Conservation (phyloP, 2,113 vertebrate species). For the Indicator maculatus region DNA sequence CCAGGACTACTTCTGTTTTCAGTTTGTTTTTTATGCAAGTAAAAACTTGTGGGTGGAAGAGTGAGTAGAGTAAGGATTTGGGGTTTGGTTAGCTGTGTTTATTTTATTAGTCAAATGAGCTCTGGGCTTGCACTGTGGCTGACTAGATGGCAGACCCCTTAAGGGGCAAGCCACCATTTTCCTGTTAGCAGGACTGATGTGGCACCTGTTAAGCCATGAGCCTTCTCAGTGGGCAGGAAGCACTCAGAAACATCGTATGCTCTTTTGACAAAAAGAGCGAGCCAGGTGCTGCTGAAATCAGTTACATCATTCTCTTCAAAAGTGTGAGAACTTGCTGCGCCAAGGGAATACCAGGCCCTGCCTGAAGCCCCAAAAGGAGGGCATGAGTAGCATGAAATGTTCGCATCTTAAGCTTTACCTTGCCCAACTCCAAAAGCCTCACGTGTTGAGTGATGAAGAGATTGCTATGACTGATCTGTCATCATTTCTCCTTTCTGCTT, state of each 20-base stretch:
- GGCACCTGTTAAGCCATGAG: not conserved
- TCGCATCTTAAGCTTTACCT: not conserved
- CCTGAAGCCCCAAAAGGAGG: not conserved
- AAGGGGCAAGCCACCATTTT: not conserved
- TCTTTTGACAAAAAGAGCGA: not conserved
- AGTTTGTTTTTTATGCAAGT: slow-evolving; percentile 12
- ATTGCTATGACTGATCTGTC: not conserved
- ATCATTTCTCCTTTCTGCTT: not conserved
- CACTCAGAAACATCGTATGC: not conserved
- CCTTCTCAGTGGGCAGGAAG: not conserved
- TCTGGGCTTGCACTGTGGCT: not conserved
- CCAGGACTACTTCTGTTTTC: not conserved
- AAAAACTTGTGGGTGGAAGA: slow-evolving; percentile 20
- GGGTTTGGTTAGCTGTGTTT: not conserved
- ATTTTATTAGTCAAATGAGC: not conserved
- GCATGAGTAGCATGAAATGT: not conserved
- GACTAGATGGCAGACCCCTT: not conserved
- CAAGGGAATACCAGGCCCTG: not conserved
- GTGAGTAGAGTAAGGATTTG: not conserved
- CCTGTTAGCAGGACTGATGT: not conserved
- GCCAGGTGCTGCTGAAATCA: not conserved
- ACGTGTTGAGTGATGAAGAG: not conserved
- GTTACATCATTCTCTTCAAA: not conserved
- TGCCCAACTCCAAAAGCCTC: not conserved
- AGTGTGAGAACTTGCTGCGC: not conserved